These are phyloP conservation scores for Mesopsocus fuscifrons DNA, from an alignment of 2,888 invertebrate genomes.

Conservation along the genomic window DNA sequence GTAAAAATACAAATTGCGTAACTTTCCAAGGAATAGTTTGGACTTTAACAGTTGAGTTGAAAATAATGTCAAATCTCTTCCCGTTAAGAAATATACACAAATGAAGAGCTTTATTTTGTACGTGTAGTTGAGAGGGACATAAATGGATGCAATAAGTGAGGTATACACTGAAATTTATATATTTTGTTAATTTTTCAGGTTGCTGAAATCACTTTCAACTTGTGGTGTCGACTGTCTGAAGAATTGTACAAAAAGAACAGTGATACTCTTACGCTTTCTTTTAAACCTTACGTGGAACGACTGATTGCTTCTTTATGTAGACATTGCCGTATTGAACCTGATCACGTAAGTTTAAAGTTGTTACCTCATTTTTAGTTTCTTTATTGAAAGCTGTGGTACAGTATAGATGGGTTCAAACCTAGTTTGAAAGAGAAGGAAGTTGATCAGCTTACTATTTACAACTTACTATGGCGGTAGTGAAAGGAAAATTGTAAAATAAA, in stretches of 20 bases:
- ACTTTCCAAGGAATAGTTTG: background rate
- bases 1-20: slow-evolving; percentile 6
- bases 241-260: slow-evolving; percentile 76
- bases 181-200: slow-evolving; percentile 37
- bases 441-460: too few species aligned
- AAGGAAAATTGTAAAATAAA: too few species aligned
- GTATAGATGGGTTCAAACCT: too few species aligned
- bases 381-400: too few species aligned
- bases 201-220: slow-evolving; percentile 76
- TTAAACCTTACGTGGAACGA: slow-evolving; percentile 79
- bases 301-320: slow-evolving; percentile 74
- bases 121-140: too few species aligned
- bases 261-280: slow-evolving; percentile 57
- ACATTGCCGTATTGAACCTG: slow-evolving; percentile 92
- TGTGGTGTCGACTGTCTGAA: slow-evolving; percentile 94
- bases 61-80: too few species aligned
- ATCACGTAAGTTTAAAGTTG: slow-evolving; percentile 38
- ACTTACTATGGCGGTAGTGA: too few species aligned
- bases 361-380: background rate
- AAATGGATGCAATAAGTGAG: too few species aligned
- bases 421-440: too few species aligned
- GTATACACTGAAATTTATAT: too few species aligned
- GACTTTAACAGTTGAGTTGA: background rate
- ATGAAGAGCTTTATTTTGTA: slow-evolving; percentile 3
- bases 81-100: too few species aligned